Conservation (phyloP, 2,797 vertebrate genomes). For the Galaxias olidus region DNA sequence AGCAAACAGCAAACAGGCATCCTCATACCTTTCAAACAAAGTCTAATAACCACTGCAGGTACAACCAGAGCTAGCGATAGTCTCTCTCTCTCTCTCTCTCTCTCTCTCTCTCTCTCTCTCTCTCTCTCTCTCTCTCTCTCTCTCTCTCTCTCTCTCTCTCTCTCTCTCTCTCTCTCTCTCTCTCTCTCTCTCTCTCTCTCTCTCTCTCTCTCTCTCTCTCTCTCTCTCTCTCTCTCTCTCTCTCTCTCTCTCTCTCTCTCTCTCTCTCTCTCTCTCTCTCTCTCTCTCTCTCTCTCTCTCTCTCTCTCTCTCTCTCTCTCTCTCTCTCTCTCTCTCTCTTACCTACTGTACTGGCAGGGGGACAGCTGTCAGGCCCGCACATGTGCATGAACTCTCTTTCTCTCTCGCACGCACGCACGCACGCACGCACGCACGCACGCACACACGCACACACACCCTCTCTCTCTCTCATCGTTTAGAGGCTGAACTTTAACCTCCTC, state of each 20-base stretch:
- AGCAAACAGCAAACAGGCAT: too few species aligned
- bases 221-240: constrained; percentile 4
- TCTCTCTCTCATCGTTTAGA: too few species aligned
- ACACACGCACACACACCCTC: neutral
- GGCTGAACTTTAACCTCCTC: too few species aligned
- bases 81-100: constrained; percentile 1
- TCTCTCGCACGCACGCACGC: too few species aligned
- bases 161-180: constrained; percentile 1
- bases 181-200: constrained; percentile 3
- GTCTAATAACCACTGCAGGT: too few species aligned
- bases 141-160: constrained; percentile 1
- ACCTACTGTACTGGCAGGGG: too few species aligned
- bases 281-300: constrained; percentile 1
- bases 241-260: constrained; percentile 1
- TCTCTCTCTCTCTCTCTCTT: constrained; percentile 25
- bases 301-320: constrained; percentile 10
- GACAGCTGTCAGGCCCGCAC: too few species aligned
- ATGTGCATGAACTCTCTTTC: too few species aligned
- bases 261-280: neutral
- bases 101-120: constrained; percentile 1
- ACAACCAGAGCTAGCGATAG: neutral
- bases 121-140: neutral
- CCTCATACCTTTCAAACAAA: too few species aligned
- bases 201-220: neutral
- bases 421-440: neutral